Percentiles rank a stretch among this genome's conserved stretches.
Evolutionary conservation across 2,797 vertebrate genomes (phyloP).

Genomic region (Novumbra hubbsi): DNA sequence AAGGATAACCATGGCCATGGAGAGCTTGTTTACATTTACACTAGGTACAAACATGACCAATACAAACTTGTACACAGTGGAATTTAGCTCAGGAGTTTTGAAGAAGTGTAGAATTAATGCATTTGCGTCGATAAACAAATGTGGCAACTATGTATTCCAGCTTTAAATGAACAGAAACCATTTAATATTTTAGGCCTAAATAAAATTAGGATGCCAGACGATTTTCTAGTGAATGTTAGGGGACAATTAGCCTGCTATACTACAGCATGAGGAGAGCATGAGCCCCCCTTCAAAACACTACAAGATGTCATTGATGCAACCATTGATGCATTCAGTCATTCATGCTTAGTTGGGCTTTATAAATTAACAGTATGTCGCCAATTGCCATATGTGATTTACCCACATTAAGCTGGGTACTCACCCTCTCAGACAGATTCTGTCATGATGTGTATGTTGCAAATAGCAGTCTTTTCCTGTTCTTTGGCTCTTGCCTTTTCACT

Average conservation of each 20-base stretch:
- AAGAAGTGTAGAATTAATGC: too few species aligned
- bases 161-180: background rate
- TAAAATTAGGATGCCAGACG: background rate
- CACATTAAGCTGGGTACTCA: constrained; percentile 22
- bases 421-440: constrained; percentile 27
- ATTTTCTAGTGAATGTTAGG: background rate
- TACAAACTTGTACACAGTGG: too few species aligned
- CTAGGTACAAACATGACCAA: too few species aligned
- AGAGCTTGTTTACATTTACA: too few species aligned
- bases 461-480: constrained; percentile 38
- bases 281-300: background rate
- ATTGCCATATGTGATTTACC: constrained; percentile 35
- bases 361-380: constrained; percentile 14
- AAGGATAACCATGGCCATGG: too few species aligned
- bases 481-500: constrained; percentile 38
- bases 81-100: too few species aligned
- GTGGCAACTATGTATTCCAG: too few species aligned
- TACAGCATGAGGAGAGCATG: background rate
- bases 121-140: too few species aligned
- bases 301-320: background rate
- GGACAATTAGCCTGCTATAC: background rate
- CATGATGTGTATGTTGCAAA: constrained; percentile 45
- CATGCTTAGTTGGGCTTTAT: background rate
- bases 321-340: background rate
- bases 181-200: background rate